Base-by-base conservation (phyloP, 2,888 invertebrate genomes). In the Drosophila hamatofila region DNA sequence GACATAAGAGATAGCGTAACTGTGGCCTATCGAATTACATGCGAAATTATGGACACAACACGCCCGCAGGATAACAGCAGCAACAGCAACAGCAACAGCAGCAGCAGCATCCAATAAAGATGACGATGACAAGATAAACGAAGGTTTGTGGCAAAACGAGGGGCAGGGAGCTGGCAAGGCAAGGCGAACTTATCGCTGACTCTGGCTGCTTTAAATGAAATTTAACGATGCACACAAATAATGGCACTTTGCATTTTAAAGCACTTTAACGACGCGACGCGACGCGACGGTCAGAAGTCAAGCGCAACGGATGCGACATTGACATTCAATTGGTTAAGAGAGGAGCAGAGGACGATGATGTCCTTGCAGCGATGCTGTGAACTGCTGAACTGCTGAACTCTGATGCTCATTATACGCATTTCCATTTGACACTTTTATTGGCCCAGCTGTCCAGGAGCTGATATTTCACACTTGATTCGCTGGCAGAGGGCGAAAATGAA, bases 361-460 rank as follows among this genome's bases (percentile, higher is more conserved):
- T 52, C 44, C 59, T 62, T 49, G 33, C 42, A 5, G 21, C 49
- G 25, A 3, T 16, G 56, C 72, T 59, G 49, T 59, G 67, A 67
- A 41, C 70, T 68, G 30, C 30, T 30, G 30, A 30, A 30, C 30
- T 64, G 54, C 63, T 64, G 54, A 54, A 23, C 54, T 54, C 64
- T 51, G 75, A 56, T 83, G 84, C 86, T 86, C 84, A 84, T 86
- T 84, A 86, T 77, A 86, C 79, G 86, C 83, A 78, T 84, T 83
- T 84, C 80, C 78, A 76, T 78, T 83, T 82, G 87, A 89, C 88
- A 89, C 87, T 88, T 89, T 89, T 89, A 89, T 89, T 89, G 88
- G 84, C 81, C 56, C 81, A 72, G 68, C 73, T 73, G 75, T 76
- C 69, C 80, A 39, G 62, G 62, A 64, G 61, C 75, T 79, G 78